phyloP scores from a whole-genome alignment of 92 coral and sea anemone genomes.

The Siderastrea siderea region DNA sequence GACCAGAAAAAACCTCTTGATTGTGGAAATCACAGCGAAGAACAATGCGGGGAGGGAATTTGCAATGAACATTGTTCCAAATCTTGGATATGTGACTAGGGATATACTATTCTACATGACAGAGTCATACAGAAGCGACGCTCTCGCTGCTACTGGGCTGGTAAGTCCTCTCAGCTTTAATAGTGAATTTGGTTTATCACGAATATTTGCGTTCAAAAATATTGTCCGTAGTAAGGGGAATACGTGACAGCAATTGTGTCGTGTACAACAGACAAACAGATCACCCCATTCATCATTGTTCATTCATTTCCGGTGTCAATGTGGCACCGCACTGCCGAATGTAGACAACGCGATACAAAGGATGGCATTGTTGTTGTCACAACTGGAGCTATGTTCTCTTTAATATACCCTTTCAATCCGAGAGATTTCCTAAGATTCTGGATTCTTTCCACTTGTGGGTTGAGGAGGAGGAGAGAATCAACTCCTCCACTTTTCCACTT shows the following conservation, averaged over 20 bases:
- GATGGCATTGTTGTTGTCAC: not conserved
- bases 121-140: slow-evolving; percentile 36
- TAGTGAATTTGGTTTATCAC: not conserved
- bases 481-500: no score
- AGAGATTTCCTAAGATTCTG: not conserved
- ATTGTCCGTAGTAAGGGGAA: not conserved
- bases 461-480: no score
- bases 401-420: not conserved
- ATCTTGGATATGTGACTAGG: slow-evolving; percentile 68
- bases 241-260: not conserved
- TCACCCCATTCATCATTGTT: slow-evolving; percentile 8
- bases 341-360: not conserved
- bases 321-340: not conserved
- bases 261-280: not conserved
- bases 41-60: slow-evolving; percentile 63
- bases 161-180: slow-evolving; percentile 4
- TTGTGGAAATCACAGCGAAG: slow-evolving; percentile 83
- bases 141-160: slow-evolving; percentile 51
- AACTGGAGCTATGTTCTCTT: not conserved
- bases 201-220: not conserved
- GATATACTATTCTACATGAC: slow-evolving; percentile 67
- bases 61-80: slow-evolving; percentile 58
- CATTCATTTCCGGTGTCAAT: not conserved
- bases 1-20: slow-evolving; percentile 69
- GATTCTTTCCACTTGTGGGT: not conserved